phyloP scores from a whole-genome alignment of 2,888 invertebrate genomes.

The Oscheius sp. region DNA sequence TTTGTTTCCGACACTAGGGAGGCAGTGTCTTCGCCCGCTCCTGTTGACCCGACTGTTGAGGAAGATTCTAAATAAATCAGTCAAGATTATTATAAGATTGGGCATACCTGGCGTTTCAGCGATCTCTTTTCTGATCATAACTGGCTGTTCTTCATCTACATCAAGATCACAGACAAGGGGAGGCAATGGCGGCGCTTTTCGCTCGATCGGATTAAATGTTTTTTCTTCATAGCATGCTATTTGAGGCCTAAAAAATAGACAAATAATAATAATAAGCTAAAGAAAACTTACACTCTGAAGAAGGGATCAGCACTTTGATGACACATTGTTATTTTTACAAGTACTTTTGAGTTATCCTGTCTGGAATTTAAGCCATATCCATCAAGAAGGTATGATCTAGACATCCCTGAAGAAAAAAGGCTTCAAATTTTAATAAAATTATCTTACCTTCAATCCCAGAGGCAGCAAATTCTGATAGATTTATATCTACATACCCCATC shows the following conservation, averaged over 20 bases:
- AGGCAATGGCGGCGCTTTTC: constrained; percentile 18
- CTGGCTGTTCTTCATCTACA: constrained; percentile 16
- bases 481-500: constrained; percentile 95
- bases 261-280: constrained; percentile 4
- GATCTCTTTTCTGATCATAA: not conserved
- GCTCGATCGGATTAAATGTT: constrained; percentile 36
- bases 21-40: constrained; percentile 19
- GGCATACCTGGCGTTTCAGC: constrained; percentile 3
- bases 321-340: constrained; percentile 88
- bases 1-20: constrained; percentile 22
- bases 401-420: constrained; percentile 73
- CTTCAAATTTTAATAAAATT: not conserved
- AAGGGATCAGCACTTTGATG: constrained; percentile 94
- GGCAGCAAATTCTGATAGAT: constrained; percentile 94
- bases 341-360: constrained; percentile 94
- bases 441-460: constrained; percentile 79
- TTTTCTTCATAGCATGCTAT: constrained; percentile 31
- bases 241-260: constrained; percentile 32
- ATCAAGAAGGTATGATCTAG: constrained; percentile 88
- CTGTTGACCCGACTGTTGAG: constrained; percentile 32
- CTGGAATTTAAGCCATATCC: constrained; percentile 89
- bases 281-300: constrained; percentile 88
- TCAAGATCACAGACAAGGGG: not conserved
- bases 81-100: not conserved
- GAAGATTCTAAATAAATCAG: constrained; percentile 15